Percentiles rank a stretch among this genome's conserved stretches.
Conservation (phyloP, 2,113 vertebrate genomes). For the Oxyruncus cristatus region DNA sequence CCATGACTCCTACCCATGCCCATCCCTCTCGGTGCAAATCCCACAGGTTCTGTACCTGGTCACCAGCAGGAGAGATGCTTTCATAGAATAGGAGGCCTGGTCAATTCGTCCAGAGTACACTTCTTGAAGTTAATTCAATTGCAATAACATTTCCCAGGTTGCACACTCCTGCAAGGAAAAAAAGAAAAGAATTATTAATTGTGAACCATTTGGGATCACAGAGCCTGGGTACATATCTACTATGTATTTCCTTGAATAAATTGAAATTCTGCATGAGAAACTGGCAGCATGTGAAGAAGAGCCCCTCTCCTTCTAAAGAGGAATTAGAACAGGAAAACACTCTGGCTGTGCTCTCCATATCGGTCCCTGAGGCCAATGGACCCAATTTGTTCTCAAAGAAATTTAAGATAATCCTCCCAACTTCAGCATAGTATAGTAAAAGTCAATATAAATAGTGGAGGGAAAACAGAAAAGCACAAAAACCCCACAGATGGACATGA, state of each 20-base stretch:
- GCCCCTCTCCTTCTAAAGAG: neutral
- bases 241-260: neutral
- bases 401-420: neutral
- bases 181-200: neutral
- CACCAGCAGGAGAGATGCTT: neutral
- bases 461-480: neutral
- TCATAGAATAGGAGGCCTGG: neutral
- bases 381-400: neutral
- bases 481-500: neutral
- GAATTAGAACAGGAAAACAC: neutral
- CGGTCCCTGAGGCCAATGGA: neutral
- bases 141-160: neutral
- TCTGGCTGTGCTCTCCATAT: neutral
- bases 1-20: neutral
- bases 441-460: neutral
- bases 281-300: rapidly evolving
- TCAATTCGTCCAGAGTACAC: neutral
- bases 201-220: rapidly evolving
- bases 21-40: neutral
- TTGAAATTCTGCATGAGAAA: neutral
- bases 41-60: neutral
- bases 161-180: neutral
- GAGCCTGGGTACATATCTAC: neutral
- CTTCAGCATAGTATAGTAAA: neutral
- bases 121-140: neutral